These are phyloP conservation scores for Thaleichthys pacificus DNA, from an alignment of 2,797 vertebrate genomes.

Conservation along the genomic window DNA sequence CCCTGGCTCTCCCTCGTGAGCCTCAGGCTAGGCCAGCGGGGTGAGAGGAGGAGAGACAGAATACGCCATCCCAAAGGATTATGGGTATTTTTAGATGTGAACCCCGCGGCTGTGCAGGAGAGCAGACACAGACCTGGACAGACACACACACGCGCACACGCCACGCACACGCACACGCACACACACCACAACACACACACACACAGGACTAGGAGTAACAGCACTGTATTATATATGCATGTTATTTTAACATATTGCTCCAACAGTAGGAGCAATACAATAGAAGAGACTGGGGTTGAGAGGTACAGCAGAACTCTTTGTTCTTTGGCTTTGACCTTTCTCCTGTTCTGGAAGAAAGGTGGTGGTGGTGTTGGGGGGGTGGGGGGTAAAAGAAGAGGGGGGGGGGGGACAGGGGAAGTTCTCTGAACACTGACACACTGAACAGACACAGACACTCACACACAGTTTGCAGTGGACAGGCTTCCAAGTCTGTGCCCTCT, in stretches of 20 bases:
- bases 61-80: constrained; percentile 53
- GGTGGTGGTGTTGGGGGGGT: not conserved
- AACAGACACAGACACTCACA: not conserved
- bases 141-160: not conserved
- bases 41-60: constrained; percentile 44
- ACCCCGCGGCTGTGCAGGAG: constrained; percentile 57
- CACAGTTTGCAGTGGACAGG: constrained; percentile 1
- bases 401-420: not conserved
- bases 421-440: constrained; percentile 2
- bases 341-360: not conserved
- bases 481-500: constrained; percentile 39
- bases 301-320: too few species aligned
- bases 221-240: too few species aligned
- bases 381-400: not conserved
- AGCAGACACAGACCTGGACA: constrained; percentile 43
- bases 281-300: too few species aligned
- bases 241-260: too few species aligned
- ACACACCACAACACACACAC: constrained; percentile 12
- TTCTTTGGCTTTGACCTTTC: too few species aligned
- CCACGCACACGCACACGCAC: not conserved
- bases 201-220: not conserved
- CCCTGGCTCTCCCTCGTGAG: constrained; percentile 20
- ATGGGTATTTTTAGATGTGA: constrained; percentile 62
- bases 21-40: constrained; percentile 47
- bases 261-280: too few species aligned